Base-by-base conservation (phyloP, 2,797 vertebrate genomes). In the Heliangelus exortis region DNA sequence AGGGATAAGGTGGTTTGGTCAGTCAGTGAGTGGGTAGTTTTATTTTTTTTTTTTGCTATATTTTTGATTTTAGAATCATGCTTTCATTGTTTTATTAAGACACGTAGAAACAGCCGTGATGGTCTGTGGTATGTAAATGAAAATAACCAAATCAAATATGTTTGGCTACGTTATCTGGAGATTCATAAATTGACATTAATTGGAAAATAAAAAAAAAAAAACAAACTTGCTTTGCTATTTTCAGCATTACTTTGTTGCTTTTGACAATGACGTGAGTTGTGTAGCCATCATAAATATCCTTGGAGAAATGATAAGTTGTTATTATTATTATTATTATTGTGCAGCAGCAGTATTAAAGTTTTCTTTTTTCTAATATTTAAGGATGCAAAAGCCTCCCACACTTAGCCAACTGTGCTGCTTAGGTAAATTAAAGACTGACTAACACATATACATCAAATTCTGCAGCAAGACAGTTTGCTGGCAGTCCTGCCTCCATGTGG, bases 361-460 rank as follows among this genome's bases (percentile, higher is more conserved):
- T 91, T 89, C 29, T 89, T 75, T 81, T 61, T 92, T 36, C 68
- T 77, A 5, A 11, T 63, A 65, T 91, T 94, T 73, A 83, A 93
- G 79, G 25, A 82, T 94, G 87, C 53, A 88, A 34, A 89, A 93
- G 28, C 87, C 91, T 95, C 87, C 93, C 75, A 93, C 91, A 59
- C 62, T 85, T 69, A 87, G 36, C 77, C 75, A 75, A n/a, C 62
- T 76, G 45, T 76, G 66, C 73, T 89, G 76, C 88, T 92, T 82
- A 89, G 76, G 89, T 93, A 84, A 96, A 93, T 95, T 90, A 90
- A 91, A 92, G 66, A 84, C 76, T 43, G 92, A 74, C 91, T 94
- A 90, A 93, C 71, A 67, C 67, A 82, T 57, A 75, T 39, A 75
- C 73, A 91, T 88, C 89, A 95, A 92, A 90, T 59, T 79, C 68